These are phyloP conservation scores for Dendrocopos noguchii DNA, from an alignment of 2,113 vertebrate species.

Conservation along the genomic window DNA sequence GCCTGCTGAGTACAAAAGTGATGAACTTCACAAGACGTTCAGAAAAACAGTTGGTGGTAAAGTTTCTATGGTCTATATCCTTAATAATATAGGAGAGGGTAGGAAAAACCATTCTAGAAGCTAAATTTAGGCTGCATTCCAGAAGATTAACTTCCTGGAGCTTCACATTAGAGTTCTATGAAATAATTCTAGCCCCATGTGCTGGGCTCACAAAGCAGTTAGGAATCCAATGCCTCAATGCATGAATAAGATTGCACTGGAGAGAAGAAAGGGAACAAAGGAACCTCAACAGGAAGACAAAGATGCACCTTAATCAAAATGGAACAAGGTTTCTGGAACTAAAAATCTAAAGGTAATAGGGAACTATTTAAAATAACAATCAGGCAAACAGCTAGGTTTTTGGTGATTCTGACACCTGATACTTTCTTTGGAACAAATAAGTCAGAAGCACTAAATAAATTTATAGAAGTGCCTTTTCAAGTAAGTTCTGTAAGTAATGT, in stretches of 20 bases:
- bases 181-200: not conserved
- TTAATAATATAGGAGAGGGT: rapidly evolving
- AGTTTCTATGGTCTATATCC: not conserved
- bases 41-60: not conserved
- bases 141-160: not conserved
- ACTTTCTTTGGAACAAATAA: not conserved
- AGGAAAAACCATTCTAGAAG: not conserved
- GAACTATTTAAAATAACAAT: not conserved
- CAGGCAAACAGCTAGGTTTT: not conserved
- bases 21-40: not conserved
- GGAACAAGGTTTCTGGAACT: not conserved
- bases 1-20: not conserved
- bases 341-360: not conserved
- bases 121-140: not conserved
- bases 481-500: not conserved
- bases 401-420: not conserved
- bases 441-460: not conserved
- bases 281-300: not conserved
- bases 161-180: not conserved
- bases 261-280: not conserved
- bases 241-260: not conserved
- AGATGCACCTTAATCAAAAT: not conserved
- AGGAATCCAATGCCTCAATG: not conserved
- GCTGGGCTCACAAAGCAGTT: not conserved
- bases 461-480: not conserved